These are phyloP conservation scores for Percopsis transmontana DNA, from an alignment of 2,113 vertebrate species.

Conservation along the genomic window DNA sequence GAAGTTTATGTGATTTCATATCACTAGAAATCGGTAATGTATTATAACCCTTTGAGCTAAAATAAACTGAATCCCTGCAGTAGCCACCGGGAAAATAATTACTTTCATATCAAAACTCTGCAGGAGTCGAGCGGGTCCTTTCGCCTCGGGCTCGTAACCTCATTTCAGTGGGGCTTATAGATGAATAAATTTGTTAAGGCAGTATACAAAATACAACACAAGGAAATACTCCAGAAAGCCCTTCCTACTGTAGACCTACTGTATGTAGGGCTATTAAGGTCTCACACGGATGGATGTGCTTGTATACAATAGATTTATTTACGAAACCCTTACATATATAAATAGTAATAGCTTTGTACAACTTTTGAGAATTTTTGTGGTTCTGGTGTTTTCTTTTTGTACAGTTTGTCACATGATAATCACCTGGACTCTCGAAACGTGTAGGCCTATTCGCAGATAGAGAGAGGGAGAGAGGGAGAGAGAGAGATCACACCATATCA, in stretches of 20 bases:
- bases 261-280: conserved; percentile 75
- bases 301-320: conserved; percentile 93
- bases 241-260: conserved; percentile 69
- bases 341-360: conserved; percentile 99
- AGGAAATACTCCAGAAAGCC: conserved; percentile 76
- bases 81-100: conserved; percentile 99
- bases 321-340: conserved; percentile 99
- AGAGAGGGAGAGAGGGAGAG: background rate
- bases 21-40: conserved; percentile 99
- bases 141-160: conserved; percentile 95
- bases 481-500: conserved; percentile 37
- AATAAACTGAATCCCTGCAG: conserved; percentile 98
- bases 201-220: conserved; percentile 95
- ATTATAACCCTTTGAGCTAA: conserved; percentile 99
- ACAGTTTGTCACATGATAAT: conserved; percentile 81
- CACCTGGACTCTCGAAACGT: conserved; percentile 46
- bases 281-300: conserved; percentile 75
- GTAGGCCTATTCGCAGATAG: conserved; percentile 16
- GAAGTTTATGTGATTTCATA: conserved; percentile 99
- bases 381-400: conserved; percentile 68
- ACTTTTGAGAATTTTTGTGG: conserved; percentile 92
- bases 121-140: conserved; percentile 98
- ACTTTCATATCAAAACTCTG: conserved; percentile 99
- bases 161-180: conserved; percentile 84
- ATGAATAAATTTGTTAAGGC: conserved; percentile 99